phyloP scores from a whole-genome alignment of 2,888 invertebrate genomes.

The Euproctis similis region DNA sequence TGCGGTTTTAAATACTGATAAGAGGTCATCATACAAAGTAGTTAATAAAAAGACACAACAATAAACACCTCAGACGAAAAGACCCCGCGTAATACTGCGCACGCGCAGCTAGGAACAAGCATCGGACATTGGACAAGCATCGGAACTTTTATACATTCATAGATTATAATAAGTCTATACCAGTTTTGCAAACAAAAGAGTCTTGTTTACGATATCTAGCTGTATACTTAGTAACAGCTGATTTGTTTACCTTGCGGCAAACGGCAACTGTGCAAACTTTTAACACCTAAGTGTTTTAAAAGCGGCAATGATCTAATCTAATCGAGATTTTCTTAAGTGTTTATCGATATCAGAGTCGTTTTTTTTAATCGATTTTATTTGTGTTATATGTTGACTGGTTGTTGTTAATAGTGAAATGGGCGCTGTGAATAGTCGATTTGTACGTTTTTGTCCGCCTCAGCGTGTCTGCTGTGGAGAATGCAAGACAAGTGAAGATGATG shows the following conservation, averaged over 20 bases:
- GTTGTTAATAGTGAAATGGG: conserved; percentile 41
- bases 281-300: too few relatives aligned
- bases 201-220: not conserved
- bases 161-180: not conserved
- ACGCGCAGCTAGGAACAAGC: conserved; percentile 40
- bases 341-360: conserved; percentile 38
- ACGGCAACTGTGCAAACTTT: too few relatives aligned
- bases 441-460: conserved; percentile 33
- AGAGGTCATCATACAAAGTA: too few relatives aligned
- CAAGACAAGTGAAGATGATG: conserved; percentile 47
- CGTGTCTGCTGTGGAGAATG: conserved; percentile 38
- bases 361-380: conserved; percentile 10
- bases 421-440: conserved; percentile 50
- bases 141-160: not conserved
- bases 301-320: conserved; percentile 48
- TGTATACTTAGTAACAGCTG: conserved; percentile 20
- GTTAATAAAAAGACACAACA: too few relatives aligned
- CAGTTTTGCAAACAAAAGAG: not conserved
- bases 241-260: conserved; percentile 47
- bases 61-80: conserved; percentile 40
- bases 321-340: conserved; percentile 32
- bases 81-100: conserved; percentile 35
- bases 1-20: too few relatives aligned
- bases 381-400: conserved; percentile 20
- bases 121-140: conserved; percentile 2